Percentiles rank a stretch among this genome's conserved stretches.
phyloP scores from a whole-genome alignment of 2,888 invertebrate genomes.

The Odontomyia ornata region DNA sequence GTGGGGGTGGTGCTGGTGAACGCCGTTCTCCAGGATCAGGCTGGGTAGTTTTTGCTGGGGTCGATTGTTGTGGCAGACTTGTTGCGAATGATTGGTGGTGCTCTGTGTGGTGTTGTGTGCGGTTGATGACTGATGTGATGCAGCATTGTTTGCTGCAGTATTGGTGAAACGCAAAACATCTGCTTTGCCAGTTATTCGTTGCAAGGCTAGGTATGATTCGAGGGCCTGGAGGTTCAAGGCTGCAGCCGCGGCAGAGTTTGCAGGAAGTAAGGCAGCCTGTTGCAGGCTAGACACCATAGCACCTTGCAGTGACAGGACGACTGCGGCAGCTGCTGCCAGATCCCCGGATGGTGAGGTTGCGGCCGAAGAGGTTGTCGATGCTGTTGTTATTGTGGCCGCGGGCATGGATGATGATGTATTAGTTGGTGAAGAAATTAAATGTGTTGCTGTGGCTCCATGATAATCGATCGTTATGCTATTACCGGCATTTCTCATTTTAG shows the following conservation, averaged over 20 bases:
- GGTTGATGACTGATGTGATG: constrained; percentile 20
- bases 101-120: background rate
- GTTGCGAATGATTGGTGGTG: constrained; percentile 31
- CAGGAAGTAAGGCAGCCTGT: constrained; percentile 82
- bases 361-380: constrained; percentile 41
- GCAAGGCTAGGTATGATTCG: constrained; percentile 85
- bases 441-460: constrained; percentile 12
- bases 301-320: constrained; percentile 82
- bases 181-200: constrained; percentile 77
- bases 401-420: constrained; percentile 32
- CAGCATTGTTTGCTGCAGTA: constrained; percentile 34
- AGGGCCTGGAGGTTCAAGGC: constrained; percentile 86
- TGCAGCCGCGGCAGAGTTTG: constrained; percentile 84
- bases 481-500: constrained; percentile 50
- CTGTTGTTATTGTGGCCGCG: constrained; percentile 5
- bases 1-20: constrained; percentile 53
- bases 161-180: constrained; percentile 70
- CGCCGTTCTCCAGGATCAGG: constrained; percentile 39
- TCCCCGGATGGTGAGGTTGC: constrained; percentile 65
- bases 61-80: constrained; percentile 49
- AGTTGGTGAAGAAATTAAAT: constrained; percentile 12
- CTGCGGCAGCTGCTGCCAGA: constrained; percentile 70
- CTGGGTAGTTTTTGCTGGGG: constrained; percentile 45
- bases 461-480: constrained; percentile 63
- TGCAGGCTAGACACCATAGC: constrained; percentile 86